A percentile compares a stretch with the other conserved stretches of the same genome.
phyloP scores from a whole-genome alignment of 1,140 invertebrate species.

The Drosophila rhopaloa region DNA sequence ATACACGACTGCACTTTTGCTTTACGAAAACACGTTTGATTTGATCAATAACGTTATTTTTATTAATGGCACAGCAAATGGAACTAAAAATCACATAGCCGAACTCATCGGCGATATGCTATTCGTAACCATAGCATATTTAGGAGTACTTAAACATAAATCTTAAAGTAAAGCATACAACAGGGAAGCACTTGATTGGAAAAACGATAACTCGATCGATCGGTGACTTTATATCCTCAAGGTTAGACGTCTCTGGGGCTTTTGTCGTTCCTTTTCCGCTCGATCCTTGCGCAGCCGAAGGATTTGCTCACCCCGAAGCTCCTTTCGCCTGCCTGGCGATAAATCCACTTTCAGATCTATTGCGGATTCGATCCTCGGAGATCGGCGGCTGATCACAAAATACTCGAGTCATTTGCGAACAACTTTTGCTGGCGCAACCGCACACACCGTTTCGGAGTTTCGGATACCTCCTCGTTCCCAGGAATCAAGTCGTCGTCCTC shows the following conservation, averaged over 20 bases:
- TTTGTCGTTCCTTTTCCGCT: constrained; percentile 28
- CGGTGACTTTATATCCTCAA: constrained; percentile 38
- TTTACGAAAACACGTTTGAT: too few relatives aligned
- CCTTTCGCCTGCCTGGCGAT: constrained; percentile 27
- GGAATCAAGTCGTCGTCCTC: constrained; percentile 9
- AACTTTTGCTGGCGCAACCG: constrained; percentile 56
- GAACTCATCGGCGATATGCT: neutral
- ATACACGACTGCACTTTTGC: too few relatives aligned
- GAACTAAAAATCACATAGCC: constrained; percentile 7
- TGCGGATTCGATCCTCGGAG: neutral
- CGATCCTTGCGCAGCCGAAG: constrained; percentile 27
- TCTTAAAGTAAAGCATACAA: constrained; percentile 55
- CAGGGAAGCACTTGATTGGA: constrained; percentile 55
- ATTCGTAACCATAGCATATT: constrained; percentile 52
- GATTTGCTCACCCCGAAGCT: constrained; percentile 17
- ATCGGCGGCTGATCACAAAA: constrained; percentile 53
- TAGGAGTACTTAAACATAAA: constrained; percentile 20
- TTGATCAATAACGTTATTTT: neutral
- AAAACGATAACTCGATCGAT: constrained; percentile 6
- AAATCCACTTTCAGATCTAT: neutral
- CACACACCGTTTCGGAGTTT: constrained; percentile 58
- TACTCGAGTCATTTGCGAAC: constrained; percentile 34
- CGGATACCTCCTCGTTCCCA: constrained; percentile 3
- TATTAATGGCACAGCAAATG: constrained; percentile 32
- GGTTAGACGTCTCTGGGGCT: constrained; percentile 29